Base-by-base conservation (phyloP, 2,888 invertebrate species). In the Helleia helle region DNA sequence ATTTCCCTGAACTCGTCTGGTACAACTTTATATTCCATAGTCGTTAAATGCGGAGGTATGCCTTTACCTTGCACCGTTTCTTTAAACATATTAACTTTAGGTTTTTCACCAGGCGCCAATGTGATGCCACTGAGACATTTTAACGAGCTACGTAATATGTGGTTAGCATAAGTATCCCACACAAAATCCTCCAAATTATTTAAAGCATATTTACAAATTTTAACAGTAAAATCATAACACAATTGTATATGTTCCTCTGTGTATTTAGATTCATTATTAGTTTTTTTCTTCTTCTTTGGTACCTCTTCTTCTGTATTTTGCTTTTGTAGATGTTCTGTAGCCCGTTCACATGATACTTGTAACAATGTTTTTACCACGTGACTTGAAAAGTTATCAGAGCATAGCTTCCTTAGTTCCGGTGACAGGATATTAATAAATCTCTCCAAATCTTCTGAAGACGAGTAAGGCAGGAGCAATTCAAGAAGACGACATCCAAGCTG, bases 181-280 rank as follows among this genome's bases (percentile, higher is more conserved):
- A 93, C 87, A 57, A 92, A 95, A 59, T 95, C 94, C 63, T 95
- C 95, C 43, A 94, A 76, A 76, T 95, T 95, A 65, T 95, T 95
- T 0, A 94, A 68, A 13, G 91, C 81, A 68, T 92, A 95, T 73
- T 89, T 92, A 44, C 90, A 87, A 2, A 92, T 77, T 67, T 91
- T 93, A 8, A 91, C 48, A 1, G 91, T 87, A 62, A 92, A 92
- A 7, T 87, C 76, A 1, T 87, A 77, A 51, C 91, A 93, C 30
- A 73, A 80, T 22, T 77, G 57, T n/a, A 85, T 61, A 46, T 89
- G 89, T 2, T 79, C 73, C 3, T 72, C 55, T 1, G 62, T 58
- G 31, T 86, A 87, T 41, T 76, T 64, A 0, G 57, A 45, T 38
- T 63, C 57, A 2, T 44, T 42, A 47, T 62, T 63, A 43, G 54